These are phyloP conservation scores for Chaetodon trifasciatus DNA, from an alignment of 2,797 vertebrate species.

Conservation along the genomic window DNA sequence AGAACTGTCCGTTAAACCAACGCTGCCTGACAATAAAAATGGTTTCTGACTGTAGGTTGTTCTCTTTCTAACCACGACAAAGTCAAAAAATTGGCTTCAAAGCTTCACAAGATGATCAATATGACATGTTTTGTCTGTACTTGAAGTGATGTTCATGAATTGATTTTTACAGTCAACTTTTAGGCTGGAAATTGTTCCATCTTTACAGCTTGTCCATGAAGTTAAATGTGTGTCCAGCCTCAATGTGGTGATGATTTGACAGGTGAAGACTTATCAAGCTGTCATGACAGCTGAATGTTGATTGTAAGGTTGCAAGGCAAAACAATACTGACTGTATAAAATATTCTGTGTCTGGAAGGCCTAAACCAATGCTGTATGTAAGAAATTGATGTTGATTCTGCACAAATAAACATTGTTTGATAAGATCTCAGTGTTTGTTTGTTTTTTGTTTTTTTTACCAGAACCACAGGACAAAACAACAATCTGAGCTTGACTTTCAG, in stretches of 20 bases:
- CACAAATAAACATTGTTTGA: slow-evolving; percentile 71
- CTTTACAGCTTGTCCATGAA: not conserved
- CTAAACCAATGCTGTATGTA: slow-evolving; percentile 3
- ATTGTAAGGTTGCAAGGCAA: not conserved
- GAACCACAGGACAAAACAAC: not conserved
- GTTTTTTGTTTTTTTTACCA: not conserved
- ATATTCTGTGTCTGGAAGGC: slow-evolving; percentile 26
- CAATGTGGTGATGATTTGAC: slow-evolving; percentile 19
- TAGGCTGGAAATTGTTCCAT: not conserved
- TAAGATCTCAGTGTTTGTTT: slow-evolving; percentile 24
- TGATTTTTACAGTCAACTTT: slow-evolving; percentile 5
- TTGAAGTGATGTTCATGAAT: not conserved
- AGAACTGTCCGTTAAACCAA: not conserved
- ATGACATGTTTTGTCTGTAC: not conserved
- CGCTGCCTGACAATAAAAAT: slow-evolving; percentile 13
- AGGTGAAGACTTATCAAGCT: slow-evolving; percentile 17
- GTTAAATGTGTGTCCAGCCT: not conserved
- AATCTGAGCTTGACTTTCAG: not conserved
- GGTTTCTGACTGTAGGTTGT: not conserved
- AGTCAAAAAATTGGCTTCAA: slow-evolving; percentile 5
- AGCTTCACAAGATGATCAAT: not conserved
- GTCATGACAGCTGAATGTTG: not conserved
- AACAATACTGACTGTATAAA: slow-evolving; percentile 17
- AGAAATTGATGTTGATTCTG: slow-evolving; percentile 43
- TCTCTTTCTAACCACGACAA: slow-evolving; percentile 1